These are phyloP conservation scores for Sphaerophoria rueppellii DNA, from an alignment of 2,888 invertebrate species.

Conservation along the genomic window DNA sequence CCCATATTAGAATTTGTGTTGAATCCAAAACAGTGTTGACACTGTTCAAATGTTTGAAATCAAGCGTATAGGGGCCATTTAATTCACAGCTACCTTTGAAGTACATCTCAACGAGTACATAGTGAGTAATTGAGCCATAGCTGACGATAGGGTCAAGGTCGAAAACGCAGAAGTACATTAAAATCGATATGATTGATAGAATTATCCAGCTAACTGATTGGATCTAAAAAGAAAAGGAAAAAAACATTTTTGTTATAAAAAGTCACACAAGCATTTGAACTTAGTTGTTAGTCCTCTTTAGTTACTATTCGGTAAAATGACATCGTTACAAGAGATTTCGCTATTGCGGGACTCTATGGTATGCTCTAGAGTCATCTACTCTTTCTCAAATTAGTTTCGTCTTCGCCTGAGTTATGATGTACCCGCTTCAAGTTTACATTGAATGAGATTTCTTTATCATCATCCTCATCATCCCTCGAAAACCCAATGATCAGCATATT, in stretches of 20 bases:
- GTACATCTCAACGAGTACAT: slow-evolving; percentile 80
- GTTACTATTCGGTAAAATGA: too few relatives aligned
- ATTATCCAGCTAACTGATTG: slow-evolving; percentile 81
- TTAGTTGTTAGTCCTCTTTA: too few relatives aligned
- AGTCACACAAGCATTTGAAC: too few relatives aligned
- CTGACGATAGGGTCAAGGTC: slow-evolving; percentile 74
- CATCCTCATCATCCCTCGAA: too few relatives aligned
- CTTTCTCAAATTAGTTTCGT: too few relatives aligned
- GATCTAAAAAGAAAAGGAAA: slow-evolving; percentile 75
- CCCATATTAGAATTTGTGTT: slow-evolving; percentile 78
- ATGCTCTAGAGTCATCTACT: too few relatives aligned
- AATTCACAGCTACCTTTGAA: slow-evolving; percentile 77
- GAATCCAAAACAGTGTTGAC: slow-evolving; percentile 77
- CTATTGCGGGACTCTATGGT: too few relatives aligned
- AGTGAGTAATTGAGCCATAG: slow-evolving; percentile 76
- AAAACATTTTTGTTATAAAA: not conserved
- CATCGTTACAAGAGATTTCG: too few relatives aligned
- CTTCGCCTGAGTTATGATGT: too few relatives aligned
- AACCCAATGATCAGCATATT: too few relatives aligned
- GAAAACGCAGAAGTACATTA: slow-evolving; percentile 80
- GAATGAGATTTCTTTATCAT: too few relatives aligned
- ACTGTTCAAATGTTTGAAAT: slow-evolving; percentile 74
- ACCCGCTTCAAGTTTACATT: too few relatives aligned
- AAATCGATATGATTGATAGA: slow-evolving; percentile 80
- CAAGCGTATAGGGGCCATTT: slow-evolving; percentile 24